Conservation (phyloP, 1,140 invertebrate genomes). For the Musca vetustissima region DNA sequence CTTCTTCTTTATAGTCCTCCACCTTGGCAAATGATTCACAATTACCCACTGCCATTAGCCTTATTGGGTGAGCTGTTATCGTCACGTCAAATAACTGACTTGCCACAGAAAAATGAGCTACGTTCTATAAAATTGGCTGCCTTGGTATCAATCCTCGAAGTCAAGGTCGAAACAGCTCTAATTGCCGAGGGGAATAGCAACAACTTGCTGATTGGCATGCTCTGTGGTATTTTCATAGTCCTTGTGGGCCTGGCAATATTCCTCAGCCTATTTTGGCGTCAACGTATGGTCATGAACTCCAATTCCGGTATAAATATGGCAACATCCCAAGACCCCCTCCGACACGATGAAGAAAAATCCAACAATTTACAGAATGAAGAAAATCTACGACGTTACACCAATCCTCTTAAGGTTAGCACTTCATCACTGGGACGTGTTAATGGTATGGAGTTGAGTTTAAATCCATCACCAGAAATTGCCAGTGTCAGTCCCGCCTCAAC, state of each 20-base stretch:
- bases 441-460: slow-evolving; percentile 59
- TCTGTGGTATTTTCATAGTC: slow-evolving; percentile 56
- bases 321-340: slow-evolving; percentile 60
- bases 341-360: slow-evolving; percentile 80
- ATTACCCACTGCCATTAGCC: slow-evolving; percentile 64
- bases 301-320: slow-evolving; percentile 60
- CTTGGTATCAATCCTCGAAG: slow-evolving; percentile 76
- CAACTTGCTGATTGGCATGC: slow-evolving; percentile 59
- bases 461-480: slow-evolving; percentile 57
- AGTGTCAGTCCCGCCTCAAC: slow-evolving; percentile 56
- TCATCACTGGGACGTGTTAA: slow-evolving; percentile 51
- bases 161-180: slow-evolving; percentile 62
- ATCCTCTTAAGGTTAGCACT: slow-evolving; percentile 57
- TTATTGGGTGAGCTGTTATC: slow-evolving; percentile 72
- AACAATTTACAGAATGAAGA: slow-evolving; percentile 90
- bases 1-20: slow-evolving; percentile 53
- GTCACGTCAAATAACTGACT: slow-evolving; percentile 60
- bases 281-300: slow-evolving; percentile 59
- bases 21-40: slow-evolving; percentile 58
- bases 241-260: slow-evolving; percentile 50
- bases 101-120: slow-evolving; percentile 39
- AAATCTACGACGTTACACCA: slow-evolving; percentile 71
- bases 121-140: slow-evolving; percentile 63
- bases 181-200: slow-evolving; percentile 45
- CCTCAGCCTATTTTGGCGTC: slow-evolving; percentile 59